These are phyloP conservation scores for Urocynchramus pylzowi DNA, from an alignment of 2,113 vertebrate species.

Conservation along the genomic window DNA sequence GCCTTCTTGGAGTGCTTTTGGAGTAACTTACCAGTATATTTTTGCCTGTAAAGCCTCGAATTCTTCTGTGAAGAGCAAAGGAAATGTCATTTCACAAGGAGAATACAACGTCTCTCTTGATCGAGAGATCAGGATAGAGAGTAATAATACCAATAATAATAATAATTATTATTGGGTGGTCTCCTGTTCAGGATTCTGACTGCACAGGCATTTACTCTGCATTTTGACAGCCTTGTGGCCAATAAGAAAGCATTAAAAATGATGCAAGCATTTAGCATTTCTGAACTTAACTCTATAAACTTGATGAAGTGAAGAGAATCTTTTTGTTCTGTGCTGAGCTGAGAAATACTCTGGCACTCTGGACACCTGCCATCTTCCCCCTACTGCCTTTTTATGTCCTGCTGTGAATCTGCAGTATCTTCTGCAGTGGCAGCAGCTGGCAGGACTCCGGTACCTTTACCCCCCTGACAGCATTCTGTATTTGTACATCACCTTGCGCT, in stretches of 20 bases:
- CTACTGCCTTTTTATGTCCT: conserved; percentile 51
- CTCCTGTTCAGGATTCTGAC: conserved; percentile 21
- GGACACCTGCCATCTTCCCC: conserved; percentile 63
- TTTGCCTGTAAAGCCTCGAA: background rate
- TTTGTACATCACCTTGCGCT: conserved; percentile 26
- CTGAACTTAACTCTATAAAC: conserved; percentile 65
- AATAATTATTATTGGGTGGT: conserved; percentile 18
- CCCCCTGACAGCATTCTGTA: background rate
- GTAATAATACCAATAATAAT: conserved; percentile 15
- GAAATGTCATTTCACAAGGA: background rate
- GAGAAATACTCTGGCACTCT: conserved; percentile 49
- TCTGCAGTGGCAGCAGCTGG: conserved; percentile 52
- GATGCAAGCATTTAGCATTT: conserved; percentile 50
- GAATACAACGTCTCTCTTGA: background rate
- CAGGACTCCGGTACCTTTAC: background rate
- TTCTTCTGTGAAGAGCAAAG: conserved; percentile 2
- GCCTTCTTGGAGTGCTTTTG: background rate
- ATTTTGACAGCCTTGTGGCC: conserved; percentile 24
- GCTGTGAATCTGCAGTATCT: conserved; percentile 52
- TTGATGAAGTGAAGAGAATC: conserved; percentile 61
- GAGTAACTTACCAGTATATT: background rate
- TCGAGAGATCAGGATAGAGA: background rate
- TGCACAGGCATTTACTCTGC: background rate
- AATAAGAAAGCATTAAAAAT: conserved; percentile 32
- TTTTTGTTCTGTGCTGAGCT: conserved; percentile 64